Evolutionary conservation across 2,113 vertebrate species (phyloP).

Genomic region (Dryoscopus gambensis): DNA sequence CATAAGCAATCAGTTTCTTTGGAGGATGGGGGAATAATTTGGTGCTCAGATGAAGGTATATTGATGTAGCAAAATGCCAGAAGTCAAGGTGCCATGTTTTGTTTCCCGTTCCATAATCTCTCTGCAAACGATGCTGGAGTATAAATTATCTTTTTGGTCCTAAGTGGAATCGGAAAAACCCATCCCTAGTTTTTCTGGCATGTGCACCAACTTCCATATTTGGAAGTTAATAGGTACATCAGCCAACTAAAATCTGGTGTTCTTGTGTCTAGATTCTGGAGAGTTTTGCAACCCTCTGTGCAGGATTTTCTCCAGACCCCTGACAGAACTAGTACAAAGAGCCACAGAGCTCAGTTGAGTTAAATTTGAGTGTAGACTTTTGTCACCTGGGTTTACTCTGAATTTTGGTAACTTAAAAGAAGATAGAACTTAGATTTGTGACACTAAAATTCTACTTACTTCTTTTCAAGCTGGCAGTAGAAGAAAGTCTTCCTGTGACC

Average conservation of each 20-base stretch:
- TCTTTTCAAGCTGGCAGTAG: constrained; percentile 78
- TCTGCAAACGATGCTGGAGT: not conserved
- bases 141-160: not conserved
- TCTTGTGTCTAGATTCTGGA: not conserved
- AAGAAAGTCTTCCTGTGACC: constrained; percentile 85
- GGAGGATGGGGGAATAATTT: not conserved
- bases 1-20: not conserved
- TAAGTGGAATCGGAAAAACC: not conserved
- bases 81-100: not conserved
- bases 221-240: not conserved
- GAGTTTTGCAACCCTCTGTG: not conserved
- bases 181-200: not conserved
- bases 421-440: not conserved
- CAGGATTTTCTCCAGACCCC: not conserved
- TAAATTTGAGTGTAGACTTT: not conserved
- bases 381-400: not conserved
- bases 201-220: accelerated
- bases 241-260: not conserved
- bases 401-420: not conserved
- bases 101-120: not conserved
- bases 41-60: not conserved
- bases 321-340: not conserved
- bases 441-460: not conserved
- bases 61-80: not conserved
- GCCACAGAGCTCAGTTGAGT: not conserved